Evolutionary conservation across 1,140 invertebrate species (phyloP).

Genomic region (Aphelenchoides fujianensis): DNA sequence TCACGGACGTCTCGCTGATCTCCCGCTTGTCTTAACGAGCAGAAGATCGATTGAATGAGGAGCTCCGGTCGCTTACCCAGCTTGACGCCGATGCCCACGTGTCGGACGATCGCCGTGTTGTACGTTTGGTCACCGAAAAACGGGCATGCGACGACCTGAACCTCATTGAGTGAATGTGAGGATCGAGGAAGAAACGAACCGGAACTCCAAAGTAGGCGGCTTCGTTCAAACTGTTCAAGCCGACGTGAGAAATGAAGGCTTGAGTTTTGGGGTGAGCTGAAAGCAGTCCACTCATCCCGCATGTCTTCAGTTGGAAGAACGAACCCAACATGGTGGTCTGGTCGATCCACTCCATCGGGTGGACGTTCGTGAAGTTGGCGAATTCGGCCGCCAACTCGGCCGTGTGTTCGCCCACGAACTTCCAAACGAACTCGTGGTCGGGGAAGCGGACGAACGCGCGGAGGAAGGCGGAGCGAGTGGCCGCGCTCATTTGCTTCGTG

Average conservation of each 20-base stretch:
- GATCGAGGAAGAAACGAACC: too few relatives aligned
- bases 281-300: too few relatives aligned
- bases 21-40: too few relatives aligned
- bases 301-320: too few relatives aligned
- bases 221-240: conserved; percentile 70
- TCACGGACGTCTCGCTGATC: background rate
- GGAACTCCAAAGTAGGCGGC: conserved; percentile 70
- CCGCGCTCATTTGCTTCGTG: conserved; percentile 20
- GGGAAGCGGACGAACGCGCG: conserved; percentile 18
- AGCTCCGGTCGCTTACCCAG: too few relatives aligned
- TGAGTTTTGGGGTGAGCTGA: conserved; percentile 71
- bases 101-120: conserved; percentile 21
- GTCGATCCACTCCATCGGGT: conserved; percentile 70
- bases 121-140: conserved; percentile 69
- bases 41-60: too few relatives aligned
- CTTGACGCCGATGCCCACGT: conserved; percentile 12
- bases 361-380: conserved; percentile 40
- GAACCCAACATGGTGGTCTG: conserved; percentile 71
- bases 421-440: conserved; percentile 32
- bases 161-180: too few relatives aligned
- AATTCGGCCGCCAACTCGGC: background rate
- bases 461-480: conserved; percentile 25
- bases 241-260: conserved; percentile 71
- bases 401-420: background rate
- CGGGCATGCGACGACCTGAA: conserved; percentile 69